Percentiles rank a stretch among this genome's conserved stretches.
Evolutionary conservation across 2,888 invertebrate genomes (phyloP).

Genomic region (Pasiphila rectangulata): DNA sequence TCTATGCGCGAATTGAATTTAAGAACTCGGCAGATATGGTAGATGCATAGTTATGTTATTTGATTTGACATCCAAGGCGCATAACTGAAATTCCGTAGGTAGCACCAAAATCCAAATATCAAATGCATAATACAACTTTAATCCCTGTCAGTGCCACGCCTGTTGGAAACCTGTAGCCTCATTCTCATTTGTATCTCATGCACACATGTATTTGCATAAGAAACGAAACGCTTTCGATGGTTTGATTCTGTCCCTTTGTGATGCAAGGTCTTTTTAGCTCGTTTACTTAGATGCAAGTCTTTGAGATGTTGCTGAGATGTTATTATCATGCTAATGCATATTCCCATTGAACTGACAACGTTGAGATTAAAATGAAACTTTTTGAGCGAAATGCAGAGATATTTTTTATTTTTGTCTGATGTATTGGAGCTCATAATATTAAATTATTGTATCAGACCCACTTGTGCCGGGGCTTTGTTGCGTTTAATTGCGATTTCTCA

Average conservation of each 20-base stretch:
- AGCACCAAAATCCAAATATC: too few relatives aligned
- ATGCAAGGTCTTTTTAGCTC: slow-evolving; percentile 45
- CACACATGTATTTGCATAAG: slow-evolving; percentile 67
- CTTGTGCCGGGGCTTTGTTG: too few relatives aligned
- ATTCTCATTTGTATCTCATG: slow-evolving; percentile 52
- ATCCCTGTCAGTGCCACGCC: background rate
- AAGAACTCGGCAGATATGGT: too few relatives aligned
- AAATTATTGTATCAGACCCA: too few relatives aligned
- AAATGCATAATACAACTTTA: background rate
- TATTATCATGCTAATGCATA: slow-evolving; percentile 36
- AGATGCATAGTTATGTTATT: too few relatives aligned
- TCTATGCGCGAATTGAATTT: too few relatives aligned
- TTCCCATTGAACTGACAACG: slow-evolving; percentile 14
- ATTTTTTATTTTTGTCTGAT: background rate
- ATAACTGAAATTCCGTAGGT: too few relatives aligned
- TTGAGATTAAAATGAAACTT: slow-evolving; percentile 10
- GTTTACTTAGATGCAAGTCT: slow-evolving; percentile 42
- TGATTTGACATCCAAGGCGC: too few relatives aligned
- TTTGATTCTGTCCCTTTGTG: slow-evolving; percentile 61
- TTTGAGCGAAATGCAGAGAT: background rate
- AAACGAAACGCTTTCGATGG: slow-evolving; percentile 62
- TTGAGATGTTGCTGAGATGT: slow-evolving; percentile 32
- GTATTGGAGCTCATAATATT: too few relatives aligned
- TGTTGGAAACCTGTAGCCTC: slow-evolving; percentile 45
- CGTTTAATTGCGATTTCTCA: too few relatives aligned